Base-by-base conservation (phyloP, 2,888 invertebrate species). In the Apantesis nais region DNA sequence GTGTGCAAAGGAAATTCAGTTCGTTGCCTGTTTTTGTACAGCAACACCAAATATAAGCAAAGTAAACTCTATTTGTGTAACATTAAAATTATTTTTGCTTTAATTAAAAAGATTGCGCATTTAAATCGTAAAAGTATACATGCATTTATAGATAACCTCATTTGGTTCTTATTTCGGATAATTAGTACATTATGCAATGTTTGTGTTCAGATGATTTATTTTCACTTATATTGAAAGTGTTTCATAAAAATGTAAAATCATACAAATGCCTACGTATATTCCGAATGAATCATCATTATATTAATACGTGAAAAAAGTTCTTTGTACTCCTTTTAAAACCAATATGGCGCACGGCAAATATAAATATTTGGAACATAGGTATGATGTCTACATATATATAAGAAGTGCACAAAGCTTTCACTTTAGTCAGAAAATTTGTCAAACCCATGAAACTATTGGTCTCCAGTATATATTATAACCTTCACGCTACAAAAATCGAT, bases 1-100 rank as follows among this genome's bases (percentile, higher is more conserved):
- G 48, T 55, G 37, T 66, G 37, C 66, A 82, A 75, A 87, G 88
- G 88, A 88, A 85, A 85, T 85, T 85, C 83, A 86, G 86, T 86
- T 88, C 86, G 84, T 86, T 87, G 85, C 83, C 86, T 86, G 78
- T 78, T 63, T 70, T 68, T 73, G n/a, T 60, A 61, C 76, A 70
- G 58, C 75, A 52, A 16, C 39, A 5, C 29, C 12, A 11, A 44
- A 55, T 73, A 60, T 69, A 66, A 58, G 62, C 41, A 37, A 75
- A 3, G 39, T 75, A 34, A 39, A 52, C 62, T 67, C 63, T 81
- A 81, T 66, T 16, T 0, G 0, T 25, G 37, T 22, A 0, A 7
- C 0, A 0, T 37, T 81, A 76, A 63, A 61, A 62, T 44, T 48
- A 41, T 16, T 62, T 76, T 70, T 77, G 16, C 62, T 52, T 22